A percentile compares a stretch with the other conserved stretches of the same genome.
These are phyloP conservation scores for Bactericera cockerelli DNA, from an alignment of 1,140 invertebrate genomes.

Conservation along the genomic window DNA sequence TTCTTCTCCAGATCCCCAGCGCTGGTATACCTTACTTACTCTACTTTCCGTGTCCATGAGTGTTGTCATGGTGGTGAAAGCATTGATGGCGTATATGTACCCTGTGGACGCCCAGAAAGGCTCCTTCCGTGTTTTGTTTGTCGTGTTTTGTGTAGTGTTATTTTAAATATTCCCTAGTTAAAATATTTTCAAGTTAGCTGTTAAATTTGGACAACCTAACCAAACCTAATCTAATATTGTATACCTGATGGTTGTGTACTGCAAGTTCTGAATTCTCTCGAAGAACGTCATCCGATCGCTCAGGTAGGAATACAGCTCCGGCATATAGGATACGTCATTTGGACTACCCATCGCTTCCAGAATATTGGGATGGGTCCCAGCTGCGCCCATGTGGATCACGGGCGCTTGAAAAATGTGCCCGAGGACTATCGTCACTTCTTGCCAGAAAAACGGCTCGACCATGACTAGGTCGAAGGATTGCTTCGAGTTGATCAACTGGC, in stretches of 20 bases:
- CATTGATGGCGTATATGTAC: too few relatives aligned
- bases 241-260: background rate
- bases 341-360: background rate
- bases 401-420: conserved; percentile 25
- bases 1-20: too few relatives aligned
- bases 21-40: too few relatives aligned
- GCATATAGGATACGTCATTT: background rate
- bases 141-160: too few relatives aligned
- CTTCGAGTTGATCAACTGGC: conserved; percentile 9
- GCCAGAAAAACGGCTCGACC: conserved; percentile 24
- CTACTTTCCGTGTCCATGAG: too few relatives aligned
- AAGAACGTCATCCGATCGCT: background rate
- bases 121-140: too few relatives aligned
- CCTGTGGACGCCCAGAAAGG: too few relatives aligned
- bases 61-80: too few relatives aligned
- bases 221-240: too few relatives aligned
- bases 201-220: too few relatives aligned
- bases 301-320: background rate
- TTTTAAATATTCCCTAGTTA: too few relatives aligned
- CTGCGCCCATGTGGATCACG: conserved; percentile 17
- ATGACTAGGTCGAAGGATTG: conserved; percentile 26
- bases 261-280: background rate
- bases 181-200: too few relatives aligned
- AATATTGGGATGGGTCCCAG: background rate
- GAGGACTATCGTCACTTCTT: conserved; percentile 25